Conservation (phyloP, 1,140 invertebrate genomes). For the Sipha flava region DNA sequence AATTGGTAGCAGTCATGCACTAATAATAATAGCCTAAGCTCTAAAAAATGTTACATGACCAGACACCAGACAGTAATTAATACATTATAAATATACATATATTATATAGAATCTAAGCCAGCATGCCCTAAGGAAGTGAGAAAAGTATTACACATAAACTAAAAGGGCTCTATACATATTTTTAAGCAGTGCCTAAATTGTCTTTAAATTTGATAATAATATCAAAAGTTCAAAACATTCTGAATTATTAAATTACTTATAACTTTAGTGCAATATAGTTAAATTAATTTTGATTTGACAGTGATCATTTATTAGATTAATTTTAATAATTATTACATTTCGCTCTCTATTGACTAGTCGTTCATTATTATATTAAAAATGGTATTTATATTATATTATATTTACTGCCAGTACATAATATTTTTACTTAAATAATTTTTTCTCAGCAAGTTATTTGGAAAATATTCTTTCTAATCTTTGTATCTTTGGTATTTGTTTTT, state of each 20-base stretch:
- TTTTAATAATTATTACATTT: not conserved
- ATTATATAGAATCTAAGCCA: no score
- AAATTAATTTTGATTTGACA: constrained; percentile 5
- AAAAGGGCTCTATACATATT: no score
- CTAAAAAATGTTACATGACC: not conserved
- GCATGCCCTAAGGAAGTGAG: no score
- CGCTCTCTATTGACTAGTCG: not conserved
- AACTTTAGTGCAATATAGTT: not conserved
- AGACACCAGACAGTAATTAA: not conserved
- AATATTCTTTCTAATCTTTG: no score
- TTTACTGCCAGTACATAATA: not conserved
- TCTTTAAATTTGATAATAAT: not conserved
- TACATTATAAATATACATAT: no score
- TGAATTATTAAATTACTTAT: not conserved
- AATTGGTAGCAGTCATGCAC: not conserved
- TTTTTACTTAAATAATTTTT: no score
- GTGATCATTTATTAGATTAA: not conserved
- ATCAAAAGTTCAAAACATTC: not conserved
- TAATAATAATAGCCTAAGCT: constrained; percentile 1
- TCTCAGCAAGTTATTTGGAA: no score
- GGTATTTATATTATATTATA: not conserved
- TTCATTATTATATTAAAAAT: not conserved
- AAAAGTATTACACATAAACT: no score
- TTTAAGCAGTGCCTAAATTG: no score
- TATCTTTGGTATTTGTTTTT: no score